phyloP scores from a whole-genome alignment of 2,113 vertebrate genomes.

The Tretioscincus oriximinensis region DNA sequence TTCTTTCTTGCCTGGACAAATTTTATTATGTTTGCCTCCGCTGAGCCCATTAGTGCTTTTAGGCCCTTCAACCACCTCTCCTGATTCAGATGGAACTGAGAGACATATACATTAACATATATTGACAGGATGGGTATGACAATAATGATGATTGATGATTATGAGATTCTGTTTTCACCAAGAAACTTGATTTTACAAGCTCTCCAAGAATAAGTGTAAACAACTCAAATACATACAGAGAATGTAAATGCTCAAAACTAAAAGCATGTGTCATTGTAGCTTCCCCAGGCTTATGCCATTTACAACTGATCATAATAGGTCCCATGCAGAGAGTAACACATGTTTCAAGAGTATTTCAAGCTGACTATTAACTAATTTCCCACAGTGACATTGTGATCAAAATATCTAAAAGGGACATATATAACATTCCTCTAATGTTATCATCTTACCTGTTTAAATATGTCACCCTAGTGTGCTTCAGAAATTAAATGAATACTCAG shows the following conservation, averaged over 20 bases:
- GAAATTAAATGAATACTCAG: background rate
- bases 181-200: background rate
- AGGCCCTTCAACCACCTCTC: too few species aligned
- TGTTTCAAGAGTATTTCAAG: background rate
- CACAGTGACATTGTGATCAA: background rate
- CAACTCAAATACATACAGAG: constrained; percentile 17
- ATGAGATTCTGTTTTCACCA: constrained; percentile 27
- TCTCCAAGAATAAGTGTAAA: constrained; percentile 2
- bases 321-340: background rate
- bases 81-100: too few species aligned
- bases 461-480: background rate
- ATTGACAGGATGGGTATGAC: background rate
- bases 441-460: background rate
- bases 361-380: constrained; percentile 6
- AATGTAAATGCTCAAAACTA: background rate
- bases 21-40: too few species aligned
- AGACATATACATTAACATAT: background rate
- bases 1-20: too few species aligned
- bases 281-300: background rate
- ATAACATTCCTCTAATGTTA: background rate
- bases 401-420: background rate
- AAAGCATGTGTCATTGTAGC: background rate
- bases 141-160: too few species aligned
- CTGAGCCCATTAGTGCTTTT: too few species aligned
- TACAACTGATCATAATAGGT: background rate